Base-by-base conservation (phyloP, 2,888 invertebrate species). In the Saturnia pavonia region DNA sequence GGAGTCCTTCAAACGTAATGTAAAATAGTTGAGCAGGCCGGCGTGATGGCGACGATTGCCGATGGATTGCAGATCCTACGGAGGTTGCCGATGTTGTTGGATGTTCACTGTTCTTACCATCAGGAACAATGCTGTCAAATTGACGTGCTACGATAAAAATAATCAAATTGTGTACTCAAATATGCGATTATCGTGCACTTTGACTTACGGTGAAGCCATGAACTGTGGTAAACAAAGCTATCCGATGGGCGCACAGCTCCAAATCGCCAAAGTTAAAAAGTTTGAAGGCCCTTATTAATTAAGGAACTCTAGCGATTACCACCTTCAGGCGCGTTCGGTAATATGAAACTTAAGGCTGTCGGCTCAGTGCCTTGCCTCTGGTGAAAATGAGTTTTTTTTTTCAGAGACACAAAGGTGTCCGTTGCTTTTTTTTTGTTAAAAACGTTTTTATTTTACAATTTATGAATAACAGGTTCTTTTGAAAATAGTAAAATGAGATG, bases 231-330 rank as follows among this genome's bases (percentile, higher is more conserved):
- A 69, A 60, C 42, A 67, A 67, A 67, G 43, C 70, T 34, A 9
- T 43, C 69, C 73, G 69, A 76, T 76, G 74, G 73, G 67, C 71
- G 71, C 70, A 65, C 68, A 68, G 40, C 67, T 69, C 67, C 42
- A 48, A 74, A 74, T 75, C 71, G 72, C 73, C 76, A 70, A 78
- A 79, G 73, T 80, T 78, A 71, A 70, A 71, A 78, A 82, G 76
- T 81, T 78, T 74, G 72, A 72, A 75, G 80, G 77, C 80, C 83
- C 84, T 89, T 90, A 90, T 91, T 91, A 91, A 91, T 91, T 89
- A 90, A 88, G 80, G 84, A 84, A 83, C 81, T 84, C 83, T 72
- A 74, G 81, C 86, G 87, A 91, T 90, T 87, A 86, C 80, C 75
- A 80, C 80, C 81, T 85, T 81, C 83, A 85, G 82, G 77, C 79